A percentile compares a stretch with the other conserved stretches of the same genome.
Evolutionary conservation across 2,888 invertebrate species (phyloP).

Genomic region (Rhingia rostrata): DNA sequence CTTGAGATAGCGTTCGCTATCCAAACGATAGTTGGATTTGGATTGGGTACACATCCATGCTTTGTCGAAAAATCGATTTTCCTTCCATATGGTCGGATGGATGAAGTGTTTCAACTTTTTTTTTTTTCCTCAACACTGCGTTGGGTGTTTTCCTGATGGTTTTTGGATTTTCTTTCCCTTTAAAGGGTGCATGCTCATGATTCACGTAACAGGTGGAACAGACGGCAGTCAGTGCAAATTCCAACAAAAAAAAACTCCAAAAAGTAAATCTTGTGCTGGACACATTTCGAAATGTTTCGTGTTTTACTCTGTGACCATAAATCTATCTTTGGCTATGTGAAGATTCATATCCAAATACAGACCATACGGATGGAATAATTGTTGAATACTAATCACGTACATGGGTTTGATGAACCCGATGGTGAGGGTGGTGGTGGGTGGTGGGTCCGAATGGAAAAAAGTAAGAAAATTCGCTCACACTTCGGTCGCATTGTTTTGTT

Average conservation of each 20-base stretch:
- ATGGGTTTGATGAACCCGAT: neutral
- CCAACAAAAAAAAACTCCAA: neutral
- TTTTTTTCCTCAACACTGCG: neutral
- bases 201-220: conserved; percentile 71
- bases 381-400: conserved; percentile 53
- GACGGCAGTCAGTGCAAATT: conserved; percentile 1
- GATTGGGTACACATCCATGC: conserved; percentile 13
- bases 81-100: conserved; percentile 50
- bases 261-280: conserved; percentile 13
- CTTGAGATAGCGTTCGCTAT: conserved; percentile 2
- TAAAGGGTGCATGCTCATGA: conserved; percentile 32
- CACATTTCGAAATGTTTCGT: conserved; percentile 33
- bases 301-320: conserved; percentile 37
- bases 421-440: neutral
- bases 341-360: conserved; percentile 44
- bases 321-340: conserved; percentile 41
- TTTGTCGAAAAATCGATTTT: conserved; percentile 59
- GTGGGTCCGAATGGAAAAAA: neutral
- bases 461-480: conserved; percentile 24
- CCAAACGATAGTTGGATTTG: conserved; percentile 17
- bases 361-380: conserved; percentile 54
- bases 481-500: conserved; percentile 17
- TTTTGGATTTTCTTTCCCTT: conserved; percentile 3
- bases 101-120: neutral
- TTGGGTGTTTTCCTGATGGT: conserved; percentile 19